Evolutionary conservation across 1,140 invertebrate species (phyloP).

Genomic region (Choristoneura fumiferana): DNA sequence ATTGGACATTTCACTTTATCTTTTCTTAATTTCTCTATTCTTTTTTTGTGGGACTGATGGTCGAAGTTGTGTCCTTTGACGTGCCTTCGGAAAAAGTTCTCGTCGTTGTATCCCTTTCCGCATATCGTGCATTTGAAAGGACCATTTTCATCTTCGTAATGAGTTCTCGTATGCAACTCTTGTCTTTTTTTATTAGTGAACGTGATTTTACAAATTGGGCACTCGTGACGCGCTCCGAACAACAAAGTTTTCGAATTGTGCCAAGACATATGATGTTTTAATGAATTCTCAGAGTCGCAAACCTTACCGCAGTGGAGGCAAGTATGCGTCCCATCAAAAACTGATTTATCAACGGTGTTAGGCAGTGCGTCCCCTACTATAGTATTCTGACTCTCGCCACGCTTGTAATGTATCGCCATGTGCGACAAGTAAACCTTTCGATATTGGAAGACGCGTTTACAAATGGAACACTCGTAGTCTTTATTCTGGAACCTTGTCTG

Average conservation of each 20-base stretch:
- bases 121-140: slow-evolving; percentile 69
- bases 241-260: slow-evolving; percentile 64
- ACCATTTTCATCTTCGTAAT: slow-evolving; percentile 65
- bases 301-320: slow-evolving; percentile 68
- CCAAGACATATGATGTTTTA: slow-evolving; percentile 68
- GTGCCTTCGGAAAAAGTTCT: slow-evolving; percentile 58
- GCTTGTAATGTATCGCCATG: slow-evolving; percentile 69
- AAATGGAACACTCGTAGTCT: slow-evolving; percentile 72
- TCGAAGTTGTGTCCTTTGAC: slow-evolving; percentile 72
- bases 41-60: slow-evolving; percentile 58
- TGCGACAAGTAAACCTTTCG: slow-evolving; percentile 65
- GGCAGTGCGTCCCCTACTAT: slow-evolving; percentile 47
- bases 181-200: slow-evolving; percentile 68
- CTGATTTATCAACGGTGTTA: slow-evolving; percentile 30
- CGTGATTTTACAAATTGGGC: slow-evolving; percentile 56
- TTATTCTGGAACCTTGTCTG: slow-evolving; percentile 66
- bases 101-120: slow-evolving; percentile 61
- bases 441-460: slow-evolving; percentile 64
- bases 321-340: slow-evolving; percentile 52
- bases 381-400: slow-evolving; percentile 55
- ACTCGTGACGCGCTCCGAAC: slow-evolving; percentile 59
- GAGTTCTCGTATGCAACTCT: slow-evolving; percentile 59
- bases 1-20: slow-evolving; percentile 72
- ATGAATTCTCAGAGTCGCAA: slow-evolving; percentile 61
- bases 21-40: slow-evolving; percentile 60